Conservation (phyloP, 2,888 invertebrate species). For the Papilio elwesi region DNA sequence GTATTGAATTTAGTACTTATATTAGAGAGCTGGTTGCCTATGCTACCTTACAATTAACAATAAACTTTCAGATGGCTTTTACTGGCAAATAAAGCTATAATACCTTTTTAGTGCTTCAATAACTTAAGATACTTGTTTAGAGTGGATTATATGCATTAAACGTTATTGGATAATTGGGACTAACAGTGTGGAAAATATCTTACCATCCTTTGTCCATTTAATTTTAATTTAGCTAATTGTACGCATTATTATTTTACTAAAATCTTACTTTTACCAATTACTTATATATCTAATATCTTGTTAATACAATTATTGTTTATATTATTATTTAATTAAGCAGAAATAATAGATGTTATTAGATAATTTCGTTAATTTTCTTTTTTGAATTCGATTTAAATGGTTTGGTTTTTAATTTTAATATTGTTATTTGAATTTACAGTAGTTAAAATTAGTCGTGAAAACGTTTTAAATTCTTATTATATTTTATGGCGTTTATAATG, state of each 20-base stretch:
- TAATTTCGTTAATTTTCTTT: no score
- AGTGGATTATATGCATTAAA: neutral
- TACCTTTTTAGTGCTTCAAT: slow-evolving; percentile 1
- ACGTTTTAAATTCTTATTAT: no score
- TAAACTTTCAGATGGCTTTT: neutral
- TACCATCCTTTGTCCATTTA: neutral
- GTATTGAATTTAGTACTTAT: no score
- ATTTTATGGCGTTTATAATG: no score
- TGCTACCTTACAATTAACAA: neutral
- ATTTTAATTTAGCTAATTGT: neutral
- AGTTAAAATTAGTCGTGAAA: no score
- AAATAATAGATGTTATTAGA: no score
- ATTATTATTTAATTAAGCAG: no score
- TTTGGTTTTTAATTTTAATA: no score
- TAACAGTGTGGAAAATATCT: neutral
- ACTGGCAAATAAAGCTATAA: neutral
- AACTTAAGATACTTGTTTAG: neutral
- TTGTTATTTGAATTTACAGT: no score
- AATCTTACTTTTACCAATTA: neutral
- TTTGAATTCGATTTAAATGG: no score
- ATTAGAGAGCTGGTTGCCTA: no score
- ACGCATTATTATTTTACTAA: neutral
- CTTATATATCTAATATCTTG: neutral
- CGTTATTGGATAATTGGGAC: neutral
- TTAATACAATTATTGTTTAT: no score